phyloP scores from a whole-genome alignment of 2,888 invertebrate genomes.

The Neocrepidodera transversa region DNA sequence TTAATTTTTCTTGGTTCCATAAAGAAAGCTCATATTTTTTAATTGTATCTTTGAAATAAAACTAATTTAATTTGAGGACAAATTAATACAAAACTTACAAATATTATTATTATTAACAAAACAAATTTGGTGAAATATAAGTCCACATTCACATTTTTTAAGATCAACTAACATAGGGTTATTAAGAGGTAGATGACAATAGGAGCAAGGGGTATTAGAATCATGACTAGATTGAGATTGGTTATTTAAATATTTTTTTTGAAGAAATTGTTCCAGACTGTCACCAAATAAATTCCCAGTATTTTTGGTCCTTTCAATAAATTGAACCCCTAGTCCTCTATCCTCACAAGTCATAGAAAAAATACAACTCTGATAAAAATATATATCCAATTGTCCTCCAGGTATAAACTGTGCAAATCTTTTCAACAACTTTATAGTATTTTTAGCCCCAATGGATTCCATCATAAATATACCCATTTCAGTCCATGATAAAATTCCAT shows the following conservation, averaged over 20 bases:
- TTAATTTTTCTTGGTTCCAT: no score
- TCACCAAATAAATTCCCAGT: conserved; percentile 46
- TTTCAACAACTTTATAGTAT: conserved; percentile 65
- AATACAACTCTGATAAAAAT: conserved; percentile 68
- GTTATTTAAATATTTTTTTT: conserved; percentile 44
- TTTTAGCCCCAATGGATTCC: conserved; percentile 67
- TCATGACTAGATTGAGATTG: conserved; percentile 17
- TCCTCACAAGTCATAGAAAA: conserved; percentile 47
- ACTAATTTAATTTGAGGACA: not conserved
- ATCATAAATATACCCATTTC: conserved; percentile 67
- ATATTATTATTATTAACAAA: conserved; percentile 44
- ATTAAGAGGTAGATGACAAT: conserved; percentile 52
- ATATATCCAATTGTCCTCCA: conserved; percentile 65
- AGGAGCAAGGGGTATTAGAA: conserved; percentile 37
- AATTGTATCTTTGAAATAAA: no score
- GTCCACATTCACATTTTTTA: conserved; percentile 50
- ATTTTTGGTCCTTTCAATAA: conserved; percentile 29
- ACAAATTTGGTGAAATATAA: conserved; percentile 55
- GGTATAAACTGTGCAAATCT: conserved; percentile 66
- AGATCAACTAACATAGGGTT: conserved; percentile 47
- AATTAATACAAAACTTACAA: conserved; percentile 47
- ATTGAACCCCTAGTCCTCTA: conserved; percentile 27
- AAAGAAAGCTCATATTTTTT: no score
- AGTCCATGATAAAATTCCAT: conserved; percentile 67
- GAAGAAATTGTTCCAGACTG: conserved; percentile 49